phyloP scores from a whole-genome alignment of 1,140 invertebrate species.

The Brachionus calyciflorus region DNA sequence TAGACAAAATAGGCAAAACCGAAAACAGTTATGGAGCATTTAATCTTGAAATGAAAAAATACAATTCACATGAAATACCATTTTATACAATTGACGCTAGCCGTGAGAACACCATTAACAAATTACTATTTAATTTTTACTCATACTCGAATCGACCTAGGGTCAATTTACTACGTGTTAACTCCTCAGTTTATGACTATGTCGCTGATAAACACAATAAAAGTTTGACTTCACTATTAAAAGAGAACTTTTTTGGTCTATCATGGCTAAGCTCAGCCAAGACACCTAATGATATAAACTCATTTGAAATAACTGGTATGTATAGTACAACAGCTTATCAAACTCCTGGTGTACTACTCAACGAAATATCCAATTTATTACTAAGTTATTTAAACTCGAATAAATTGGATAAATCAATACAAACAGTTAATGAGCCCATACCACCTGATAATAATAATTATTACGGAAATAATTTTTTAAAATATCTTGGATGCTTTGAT shows the following conservation, averaged over 20 bases:
- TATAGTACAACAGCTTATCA: constrained; percentile 29
- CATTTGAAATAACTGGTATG: constrained; percentile 3
- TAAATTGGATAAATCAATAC: background rate
- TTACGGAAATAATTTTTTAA: constrained; percentile 33
- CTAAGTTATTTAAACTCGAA: constrained; percentile 16
- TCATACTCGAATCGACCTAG: constrained; percentile 15
- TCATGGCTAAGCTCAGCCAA: constrained; percentile 4
- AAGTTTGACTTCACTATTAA: constrained; percentile 13
- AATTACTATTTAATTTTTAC: background rate
- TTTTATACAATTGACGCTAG: constrained; percentile 2
- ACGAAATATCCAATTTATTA: constrained; percentile 31
- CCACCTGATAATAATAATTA: background rate
- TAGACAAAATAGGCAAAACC: constrained; percentile 14
- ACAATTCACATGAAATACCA: constrained; percentile 14
- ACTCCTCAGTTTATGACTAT: background rate
- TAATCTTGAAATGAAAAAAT: constrained; percentile 8
- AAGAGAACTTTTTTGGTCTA: constrained; percentile 33
- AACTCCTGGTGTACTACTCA: constrained; percentile 27
- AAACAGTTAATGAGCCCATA: constrained; percentile 21
- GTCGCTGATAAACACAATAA: background rate
- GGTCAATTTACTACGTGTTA: background rate
- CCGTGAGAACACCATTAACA: background rate
- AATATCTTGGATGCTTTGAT: constrained; percentile 40
- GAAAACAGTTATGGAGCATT: constrained; percentile 19
- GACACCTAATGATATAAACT: background rate